Conservation (phyloP, 2,797 vertebrate genomes). For the Dryobates pubescens region DNA sequence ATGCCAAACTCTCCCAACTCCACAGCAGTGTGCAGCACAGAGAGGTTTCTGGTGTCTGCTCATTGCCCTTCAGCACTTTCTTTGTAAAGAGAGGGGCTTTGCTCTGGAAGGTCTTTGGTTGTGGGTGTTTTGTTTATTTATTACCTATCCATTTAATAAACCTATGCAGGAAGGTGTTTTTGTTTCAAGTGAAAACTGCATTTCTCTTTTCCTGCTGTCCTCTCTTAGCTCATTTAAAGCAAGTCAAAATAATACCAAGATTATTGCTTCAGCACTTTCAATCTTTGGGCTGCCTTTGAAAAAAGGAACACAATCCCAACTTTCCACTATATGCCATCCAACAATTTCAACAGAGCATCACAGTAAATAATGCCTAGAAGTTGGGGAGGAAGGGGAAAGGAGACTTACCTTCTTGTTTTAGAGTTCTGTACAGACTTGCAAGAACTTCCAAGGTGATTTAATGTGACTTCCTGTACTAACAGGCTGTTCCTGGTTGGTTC, state of each 20-base stretch:
- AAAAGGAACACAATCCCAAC: neutral
- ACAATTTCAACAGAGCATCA: neutral
- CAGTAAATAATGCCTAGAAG: neutral
- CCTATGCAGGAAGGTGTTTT: neutral
- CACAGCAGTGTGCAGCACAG: neutral
- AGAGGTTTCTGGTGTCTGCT: neutral
- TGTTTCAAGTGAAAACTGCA: neutral
- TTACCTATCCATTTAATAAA: neutral
- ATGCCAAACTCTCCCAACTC: neutral
- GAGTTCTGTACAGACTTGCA: neutral
- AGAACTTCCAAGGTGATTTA: neutral
- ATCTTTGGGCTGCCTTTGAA: accelerated
- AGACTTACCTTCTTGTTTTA: neutral
- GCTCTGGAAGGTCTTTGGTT: neutral
- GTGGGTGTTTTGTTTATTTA: neutral
- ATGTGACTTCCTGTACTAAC: neutral
- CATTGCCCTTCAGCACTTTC: neutral
- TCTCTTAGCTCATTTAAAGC: neutral
- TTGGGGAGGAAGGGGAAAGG: neutral
- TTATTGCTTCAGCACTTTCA: neutral
- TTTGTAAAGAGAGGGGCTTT: neutral
- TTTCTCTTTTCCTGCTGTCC: neutral
- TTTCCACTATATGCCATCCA: neutral
- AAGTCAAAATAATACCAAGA: neutral
- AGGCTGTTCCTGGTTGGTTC: neutral